Base-by-base conservation (phyloP, 2,113 vertebrate species). In the Microtus oregoni region DNA sequence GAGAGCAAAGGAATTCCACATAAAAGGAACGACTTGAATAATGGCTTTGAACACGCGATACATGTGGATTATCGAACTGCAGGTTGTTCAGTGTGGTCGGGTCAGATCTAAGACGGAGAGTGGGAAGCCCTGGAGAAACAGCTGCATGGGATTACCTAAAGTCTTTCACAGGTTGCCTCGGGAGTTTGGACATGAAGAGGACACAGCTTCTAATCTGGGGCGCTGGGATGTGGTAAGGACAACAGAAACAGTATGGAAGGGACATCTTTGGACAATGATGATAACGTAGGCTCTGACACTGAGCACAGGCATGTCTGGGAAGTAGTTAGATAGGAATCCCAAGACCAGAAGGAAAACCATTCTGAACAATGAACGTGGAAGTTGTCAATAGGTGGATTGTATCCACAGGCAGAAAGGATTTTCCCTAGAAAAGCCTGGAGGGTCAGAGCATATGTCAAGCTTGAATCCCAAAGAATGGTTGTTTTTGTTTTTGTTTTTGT, bases 281-380 rank as follows among this genome's bases (percentile, higher is more conserved):
- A 55, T 1, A 32, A 22, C 63, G 70, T n/a, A 61, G 17, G 20
- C 90, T 67, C 26, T 70, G 92, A 91, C 87, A 82, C 76, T 20
- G 47, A 91, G 24, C 35, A 15, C 12, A 79, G 67, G 41, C 41
- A 32, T 72, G n/a, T 50, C 68, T 52, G 26, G 14, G 92, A 92
- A 72, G 47, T 26, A 83, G 35, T 14, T 88, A 28, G 61, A 72
- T 63, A 61, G 28, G 28, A 88, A n/a, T 73, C 65, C 87, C 41
- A 72, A 88, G 90, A 70, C 44, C 55, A 92, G 68, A 93, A 91
- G 86, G 83, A 14, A 94, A 93, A 26, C 14, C 8, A 63, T 81
- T 94, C 47, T 52, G 67, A 14, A 88, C 32, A 85, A 44, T 14
- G 76, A 63, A 70, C 30, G 63, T 67, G 30, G 79, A 55, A 85